Conservation (phyloP, 2,797 vertebrate species). For the Thunnus albacares region DNA sequence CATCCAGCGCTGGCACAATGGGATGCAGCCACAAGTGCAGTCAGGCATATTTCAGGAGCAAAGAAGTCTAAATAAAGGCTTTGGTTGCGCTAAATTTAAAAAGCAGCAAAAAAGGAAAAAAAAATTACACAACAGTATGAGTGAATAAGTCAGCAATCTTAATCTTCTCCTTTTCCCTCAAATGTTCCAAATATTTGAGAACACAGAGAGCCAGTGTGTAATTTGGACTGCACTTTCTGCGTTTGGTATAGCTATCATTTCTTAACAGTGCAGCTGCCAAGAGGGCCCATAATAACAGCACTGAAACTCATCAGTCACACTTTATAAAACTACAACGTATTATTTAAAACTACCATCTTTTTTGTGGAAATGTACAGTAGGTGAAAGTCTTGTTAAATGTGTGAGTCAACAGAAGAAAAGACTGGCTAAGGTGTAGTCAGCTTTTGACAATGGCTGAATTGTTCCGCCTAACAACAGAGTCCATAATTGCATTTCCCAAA, state of each 20-base stretch:
- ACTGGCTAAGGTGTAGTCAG: not conserved
- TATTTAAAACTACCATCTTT: conserved; percentile 12
- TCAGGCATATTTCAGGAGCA: conserved; percentile 52
- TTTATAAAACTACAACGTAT: conserved; percentile 16
- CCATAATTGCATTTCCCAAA: conserved; percentile 32
- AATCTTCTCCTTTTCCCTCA: conserved; percentile 39
- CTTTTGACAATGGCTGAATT: conserved; percentile 27
- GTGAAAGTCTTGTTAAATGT: conserved; percentile 5
- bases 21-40: conserved; percentile 46
- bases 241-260: conserved; percentile 58
- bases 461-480: conserved; percentile 43
- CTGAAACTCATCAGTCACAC: conserved; percentile 41
- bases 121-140: conserved; percentile 49
- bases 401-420: conserved; percentile 19
- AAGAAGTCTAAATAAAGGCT: conserved; percentile 66
- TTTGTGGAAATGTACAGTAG: conserved; percentile 21
- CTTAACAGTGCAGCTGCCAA: conserved; percentile 38
- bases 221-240: conserved; percentile 53
- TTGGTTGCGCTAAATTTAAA: conserved; percentile 67
- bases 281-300: conserved; percentile 24
- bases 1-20: conserved; percentile 40
- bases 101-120: conserved; percentile 31
- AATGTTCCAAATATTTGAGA: conserved; percentile 65
- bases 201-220: conserved; percentile 60
- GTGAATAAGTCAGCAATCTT: conserved; percentile 44